phyloP scores from a whole-genome alignment of 1,140 invertebrate species.

The Drosophila eugracilis region DNA sequence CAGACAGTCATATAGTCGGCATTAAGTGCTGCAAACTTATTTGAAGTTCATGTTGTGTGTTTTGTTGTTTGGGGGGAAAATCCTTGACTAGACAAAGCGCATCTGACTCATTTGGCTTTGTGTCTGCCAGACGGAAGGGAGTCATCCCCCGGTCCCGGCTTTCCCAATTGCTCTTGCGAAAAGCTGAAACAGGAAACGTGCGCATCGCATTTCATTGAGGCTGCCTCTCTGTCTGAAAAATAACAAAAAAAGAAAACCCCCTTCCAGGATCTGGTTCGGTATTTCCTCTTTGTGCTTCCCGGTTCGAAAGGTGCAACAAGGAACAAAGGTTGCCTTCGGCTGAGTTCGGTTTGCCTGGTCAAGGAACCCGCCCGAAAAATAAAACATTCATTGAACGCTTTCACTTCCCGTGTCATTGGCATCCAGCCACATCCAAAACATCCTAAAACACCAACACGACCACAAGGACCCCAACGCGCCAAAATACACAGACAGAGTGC shows the following conservation, averaged over 20 bases:
- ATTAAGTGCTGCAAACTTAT: constrained; percentile 63
- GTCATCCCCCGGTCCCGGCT: constrained; percentile 16
- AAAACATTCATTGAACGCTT: constrained; percentile 64
- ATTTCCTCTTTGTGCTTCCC: constrained; percentile 66
- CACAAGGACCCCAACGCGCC: constrained; percentile 60
- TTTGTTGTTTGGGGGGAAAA: constrained; percentile 21
- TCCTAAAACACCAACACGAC: constrained; percentile 26
- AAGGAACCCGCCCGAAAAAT: constrained; percentile 58
- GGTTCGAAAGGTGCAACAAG: constrained; percentile 44
- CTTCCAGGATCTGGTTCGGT: background rate
- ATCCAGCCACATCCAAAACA: constrained; percentile 47
- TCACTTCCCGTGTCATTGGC: constrained; percentile 81
- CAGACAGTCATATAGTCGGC: constrained; percentile 32
- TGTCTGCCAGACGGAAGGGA: constrained; percentile 52
- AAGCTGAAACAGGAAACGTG: constrained; percentile 73
- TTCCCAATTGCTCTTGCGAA: constrained; percentile 51
- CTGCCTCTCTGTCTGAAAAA: constrained; percentile 52
- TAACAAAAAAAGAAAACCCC: background rate
- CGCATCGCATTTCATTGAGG: constrained; percentile 62
- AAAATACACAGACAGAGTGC: constrained; percentile 30
- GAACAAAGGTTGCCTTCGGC: constrained; percentile 59
- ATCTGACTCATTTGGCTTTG: constrained; percentile 69
- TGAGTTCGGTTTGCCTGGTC: constrained; percentile 59
- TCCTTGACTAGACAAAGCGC: constrained; percentile 66
- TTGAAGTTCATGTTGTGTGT: constrained; percentile 47